Evolutionary conservation across 1,140 invertebrate genomes (phyloP), one percentile per base, ranked within the genome.

Genomic region (Battus philenor): DNA sequence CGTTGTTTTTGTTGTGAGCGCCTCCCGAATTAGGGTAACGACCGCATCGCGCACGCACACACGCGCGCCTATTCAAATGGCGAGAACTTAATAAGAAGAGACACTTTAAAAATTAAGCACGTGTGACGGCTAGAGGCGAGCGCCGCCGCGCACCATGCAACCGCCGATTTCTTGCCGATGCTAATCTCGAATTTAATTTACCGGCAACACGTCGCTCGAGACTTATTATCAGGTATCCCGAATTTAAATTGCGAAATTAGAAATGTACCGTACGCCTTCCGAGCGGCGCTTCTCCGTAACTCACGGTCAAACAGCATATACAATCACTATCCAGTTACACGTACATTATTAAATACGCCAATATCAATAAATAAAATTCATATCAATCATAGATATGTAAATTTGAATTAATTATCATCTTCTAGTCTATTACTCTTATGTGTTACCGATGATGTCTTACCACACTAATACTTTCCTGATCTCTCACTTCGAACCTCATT

Each of bases 21-120:
- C 43, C 17, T 29, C 41, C 52, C 51, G 54, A 69, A 73, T 63
- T 62, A 66, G 65, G 65, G 54, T 63, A 73, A 66, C 67, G 64
- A 68, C 65, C 71, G 62, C 44, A 33, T 38, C 30, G 13, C 30
- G 26, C 26, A 29, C 16, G n/a, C 20, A 11, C 32, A 29, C 13
- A 20, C 15, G 27, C 27, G 10, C 20, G 8, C 15, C 17, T 36
- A 20, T 36, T 39, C 20, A 39, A 24, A 39, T 20, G 36, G 22
- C 32, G 26, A 47, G 38, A 47, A 46, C 48, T 55, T 44, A 50
- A 54, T 50, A 50, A 32, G 24, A 38, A 18, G 22, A 34, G 26
- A 43, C 46, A 46, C 30, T 43, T 45, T 44, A 31, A 47, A 36
- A 54, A 46, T 46, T 49, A 45, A 46, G 31, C 47, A 50, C 41